Conservation (phyloP, 2,113 vertebrate genomes). For the Machaerirhynchus nigripectus region DNA sequence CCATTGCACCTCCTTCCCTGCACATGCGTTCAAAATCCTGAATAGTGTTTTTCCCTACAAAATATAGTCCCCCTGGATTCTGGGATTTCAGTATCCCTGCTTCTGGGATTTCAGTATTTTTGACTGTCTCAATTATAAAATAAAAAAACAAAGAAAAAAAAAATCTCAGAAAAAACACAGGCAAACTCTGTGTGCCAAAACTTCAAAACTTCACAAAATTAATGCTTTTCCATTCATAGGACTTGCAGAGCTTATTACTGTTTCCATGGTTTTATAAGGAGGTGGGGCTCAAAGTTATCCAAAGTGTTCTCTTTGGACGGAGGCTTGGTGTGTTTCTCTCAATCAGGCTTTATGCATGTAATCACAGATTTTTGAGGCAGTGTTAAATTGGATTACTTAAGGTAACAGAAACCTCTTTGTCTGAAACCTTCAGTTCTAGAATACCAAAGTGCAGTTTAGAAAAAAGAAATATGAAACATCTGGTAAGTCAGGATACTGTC, state of each 20-base stretch:
- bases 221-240: constrained; percentile 24
- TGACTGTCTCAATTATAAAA: not conserved
- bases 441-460: constrained; percentile 31
- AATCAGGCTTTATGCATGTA: not conserved
- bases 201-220: not conserved
- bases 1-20: not conserved
- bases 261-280: constrained; percentile 1
- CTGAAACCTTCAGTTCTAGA: constrained; percentile 45
- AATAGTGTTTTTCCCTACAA: not conserved
- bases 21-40: not conserved
- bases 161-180: not conserved
- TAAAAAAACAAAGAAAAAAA: not conserved
- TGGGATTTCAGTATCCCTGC: not conserved
- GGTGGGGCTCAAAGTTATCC: not conserved
- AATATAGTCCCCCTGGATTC: not conserved
- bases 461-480: constrained; percentile 73
- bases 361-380: not conserved
- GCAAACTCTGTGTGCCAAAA: not conserved
- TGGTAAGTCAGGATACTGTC: constrained; percentile 48
- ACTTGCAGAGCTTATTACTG: not conserved
- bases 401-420: constrained; percentile 61
- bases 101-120: not conserved
- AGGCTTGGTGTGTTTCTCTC: not conserved
- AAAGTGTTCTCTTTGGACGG: not conserved
- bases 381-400: constrained; percentile 24